phyloP scores from a whole-genome alignment of 1,140 invertebrate genomes.

The Trialeurodes vaporariorum region DNA sequence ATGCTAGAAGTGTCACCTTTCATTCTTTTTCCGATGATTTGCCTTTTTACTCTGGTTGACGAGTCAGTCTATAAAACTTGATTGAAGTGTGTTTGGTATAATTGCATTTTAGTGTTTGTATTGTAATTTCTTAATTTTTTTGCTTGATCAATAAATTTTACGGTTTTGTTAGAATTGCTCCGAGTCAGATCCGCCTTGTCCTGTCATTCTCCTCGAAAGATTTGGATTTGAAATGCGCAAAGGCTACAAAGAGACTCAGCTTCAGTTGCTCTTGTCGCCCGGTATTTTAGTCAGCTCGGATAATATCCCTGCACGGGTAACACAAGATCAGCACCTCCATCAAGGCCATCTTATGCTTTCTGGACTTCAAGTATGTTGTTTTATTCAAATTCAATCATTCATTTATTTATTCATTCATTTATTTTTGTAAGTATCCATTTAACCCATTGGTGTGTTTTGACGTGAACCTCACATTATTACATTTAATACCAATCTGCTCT shows the following conservation, averaged over 20 bases:
- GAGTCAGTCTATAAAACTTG: too few species aligned
- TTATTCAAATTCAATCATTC: too few species aligned
- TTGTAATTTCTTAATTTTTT: slow-evolving; percentile 4
- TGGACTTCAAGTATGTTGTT: slow-evolving; percentile 63
- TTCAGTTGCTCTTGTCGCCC: slow-evolving; percentile 84
- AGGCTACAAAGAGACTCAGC: slow-evolving; percentile 73
- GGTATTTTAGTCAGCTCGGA: slow-evolving; percentile 70
- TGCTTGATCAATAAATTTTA: too few species aligned
- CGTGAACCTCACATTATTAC: too few species aligned
- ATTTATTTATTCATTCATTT: too few species aligned
- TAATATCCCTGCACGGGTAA: slow-evolving; percentile 38
- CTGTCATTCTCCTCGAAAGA: slow-evolving; percentile 76
- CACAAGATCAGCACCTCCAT: slow-evolving; percentile 60
- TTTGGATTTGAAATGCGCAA: slow-evolving; percentile 97
- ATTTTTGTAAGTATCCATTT: too few species aligned
- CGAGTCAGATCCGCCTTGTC: slow-evolving; percentile 77
- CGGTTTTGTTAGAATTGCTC: slow-evolving; percentile 58
- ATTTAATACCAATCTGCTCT: too few species aligned
- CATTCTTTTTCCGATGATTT: too few species aligned
- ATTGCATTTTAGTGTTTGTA: neutral
- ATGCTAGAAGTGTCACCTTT: too few species aligned
- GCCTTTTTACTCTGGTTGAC: too few species aligned
- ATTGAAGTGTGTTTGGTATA: too few species aligned
- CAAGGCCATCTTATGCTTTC: slow-evolving; percentile 83
- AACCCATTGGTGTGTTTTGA: too few species aligned